Evolutionary conservation across 2,888 invertebrate species (phyloP).

Genomic region (Danaus chrysippus): DNA sequence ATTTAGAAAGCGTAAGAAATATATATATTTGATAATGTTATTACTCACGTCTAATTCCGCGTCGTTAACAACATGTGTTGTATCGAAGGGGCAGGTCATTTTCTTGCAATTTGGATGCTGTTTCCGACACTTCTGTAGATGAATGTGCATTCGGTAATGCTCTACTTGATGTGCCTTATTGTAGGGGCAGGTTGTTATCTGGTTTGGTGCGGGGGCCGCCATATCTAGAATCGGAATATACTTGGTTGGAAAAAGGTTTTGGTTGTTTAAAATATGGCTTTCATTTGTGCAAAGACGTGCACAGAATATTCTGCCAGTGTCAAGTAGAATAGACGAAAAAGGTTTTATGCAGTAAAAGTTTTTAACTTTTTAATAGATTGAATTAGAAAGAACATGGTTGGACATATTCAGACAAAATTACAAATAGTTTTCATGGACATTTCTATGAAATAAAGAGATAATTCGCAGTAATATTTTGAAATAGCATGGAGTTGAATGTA

Average conservation of each 20-base stretch:
- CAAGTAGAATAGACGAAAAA: neutral
- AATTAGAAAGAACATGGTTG: too few relatives aligned
- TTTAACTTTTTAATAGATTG: too few relatives aligned
- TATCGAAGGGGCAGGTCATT: conserved; percentile 75
- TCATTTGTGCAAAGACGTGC: too few relatives aligned
- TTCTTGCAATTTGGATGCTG: conserved; percentile 63
- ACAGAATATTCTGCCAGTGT: too few relatives aligned
- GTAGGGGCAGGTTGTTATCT: conserved; percentile 78
- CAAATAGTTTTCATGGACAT: too few relatives aligned
- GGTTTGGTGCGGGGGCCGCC: conserved; percentile 48
- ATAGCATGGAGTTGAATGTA: too few relatives aligned
- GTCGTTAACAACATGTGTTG: conserved; percentile 73
- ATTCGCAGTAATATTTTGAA: too few relatives aligned
- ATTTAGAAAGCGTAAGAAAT: too few relatives aligned
- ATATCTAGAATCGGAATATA: conserved; percentile 36
- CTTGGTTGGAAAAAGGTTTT: neutral
- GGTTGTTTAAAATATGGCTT: too few relatives aligned
- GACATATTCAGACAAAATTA: too few relatives aligned
- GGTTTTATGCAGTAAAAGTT: too few relatives aligned
- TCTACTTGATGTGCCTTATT: conserved; percentile 74
- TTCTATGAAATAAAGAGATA: too few relatives aligned
- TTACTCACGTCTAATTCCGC: conserved; percentile 70
- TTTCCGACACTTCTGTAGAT: conserved; percentile 78
- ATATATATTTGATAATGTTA: neutral
- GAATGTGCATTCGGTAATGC: conserved; percentile 73